Evolutionary conservation across 2,113 vertebrate genomes (phyloP).

Genomic region (Dromas ardeola): DNA sequence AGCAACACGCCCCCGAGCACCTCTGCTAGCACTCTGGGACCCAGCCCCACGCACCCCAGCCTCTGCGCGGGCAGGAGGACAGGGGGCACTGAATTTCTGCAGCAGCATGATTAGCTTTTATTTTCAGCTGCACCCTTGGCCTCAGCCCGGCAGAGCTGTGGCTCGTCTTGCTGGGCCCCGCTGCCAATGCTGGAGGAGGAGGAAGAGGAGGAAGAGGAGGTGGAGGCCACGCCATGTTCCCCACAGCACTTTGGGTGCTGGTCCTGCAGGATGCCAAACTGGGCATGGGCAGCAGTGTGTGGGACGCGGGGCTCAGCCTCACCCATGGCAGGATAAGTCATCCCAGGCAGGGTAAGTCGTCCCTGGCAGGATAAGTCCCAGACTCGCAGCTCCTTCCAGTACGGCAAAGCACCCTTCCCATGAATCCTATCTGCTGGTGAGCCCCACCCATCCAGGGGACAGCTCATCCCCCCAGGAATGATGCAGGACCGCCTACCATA

Average conservation of each 20-base stretch:
- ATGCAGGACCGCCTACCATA: fast-evolving
- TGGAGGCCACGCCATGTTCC: not conserved
- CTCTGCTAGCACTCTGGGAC: not conserved
- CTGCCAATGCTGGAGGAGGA: not conserved
- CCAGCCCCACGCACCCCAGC: fast-evolving
- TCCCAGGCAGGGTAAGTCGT: not conserved
- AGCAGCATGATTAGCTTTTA: not conserved
- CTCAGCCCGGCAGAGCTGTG: not conserved
- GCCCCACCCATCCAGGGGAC: not conserved
- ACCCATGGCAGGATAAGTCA: fast-evolving
- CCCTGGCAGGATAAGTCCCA: not conserved
- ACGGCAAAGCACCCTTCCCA: not conserved
- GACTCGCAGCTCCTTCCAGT: not conserved
- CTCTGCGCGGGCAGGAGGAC: not conserved
- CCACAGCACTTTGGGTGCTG: not conserved
- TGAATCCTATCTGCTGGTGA: not conserved
- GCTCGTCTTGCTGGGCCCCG: not conserved
- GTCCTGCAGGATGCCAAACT: not conserved
- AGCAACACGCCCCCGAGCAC: not conserved
- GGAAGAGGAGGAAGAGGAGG: not conserved
- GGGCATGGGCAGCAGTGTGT: fast-evolving
- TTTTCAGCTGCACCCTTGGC: not conserved
- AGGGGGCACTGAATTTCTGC: not conserved
- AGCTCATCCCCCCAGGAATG: not conserved
- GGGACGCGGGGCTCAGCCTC: not conserved